Evolutionary conservation across 2,797 vertebrate genomes (phyloP).

Genomic region (Streptopelia turtur): DNA sequence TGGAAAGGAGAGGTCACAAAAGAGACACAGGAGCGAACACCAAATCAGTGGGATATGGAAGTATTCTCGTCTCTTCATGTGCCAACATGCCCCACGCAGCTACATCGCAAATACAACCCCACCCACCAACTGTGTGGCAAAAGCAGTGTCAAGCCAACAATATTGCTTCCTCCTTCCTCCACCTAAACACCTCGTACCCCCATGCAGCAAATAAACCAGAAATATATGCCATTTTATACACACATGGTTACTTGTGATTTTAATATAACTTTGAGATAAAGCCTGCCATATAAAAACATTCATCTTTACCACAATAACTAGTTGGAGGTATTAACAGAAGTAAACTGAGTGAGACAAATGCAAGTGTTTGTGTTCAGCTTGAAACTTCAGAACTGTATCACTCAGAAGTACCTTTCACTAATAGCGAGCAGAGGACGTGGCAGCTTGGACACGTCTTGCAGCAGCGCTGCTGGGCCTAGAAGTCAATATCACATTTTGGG

Average conservation of each 20-base stretch:
- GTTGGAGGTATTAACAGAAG: background rate
- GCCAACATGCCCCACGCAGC: background rate
- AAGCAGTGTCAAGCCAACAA: background rate
- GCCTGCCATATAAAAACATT: background rate
- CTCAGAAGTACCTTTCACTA: background rate
- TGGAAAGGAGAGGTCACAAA: background rate
- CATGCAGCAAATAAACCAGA: fast-evolving
- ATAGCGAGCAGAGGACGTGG: background rate
- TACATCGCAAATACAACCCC: background rate
- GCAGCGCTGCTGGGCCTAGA: background rate
- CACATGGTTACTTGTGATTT: fast-evolving
- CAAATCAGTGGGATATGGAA: fast-evolving
- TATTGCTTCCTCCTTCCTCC: background rate
- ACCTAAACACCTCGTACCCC: background rate
- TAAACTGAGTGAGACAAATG: background rate
- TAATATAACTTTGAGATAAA: background rate
- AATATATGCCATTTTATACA: background rate
- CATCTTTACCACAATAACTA: background rate
- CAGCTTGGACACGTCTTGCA: fast-evolving
- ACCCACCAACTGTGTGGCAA: background rate
- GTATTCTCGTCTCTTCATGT: fast-evolving
- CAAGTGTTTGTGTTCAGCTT: background rate
- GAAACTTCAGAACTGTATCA: background rate
- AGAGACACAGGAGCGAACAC: background rate
- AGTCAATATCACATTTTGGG: background rate